Percentiles rank a stretch among this genome's conserved stretches.
Conservation (phyloP, 1,140 invertebrate genomes). For the Musca vetustissima region DNA sequence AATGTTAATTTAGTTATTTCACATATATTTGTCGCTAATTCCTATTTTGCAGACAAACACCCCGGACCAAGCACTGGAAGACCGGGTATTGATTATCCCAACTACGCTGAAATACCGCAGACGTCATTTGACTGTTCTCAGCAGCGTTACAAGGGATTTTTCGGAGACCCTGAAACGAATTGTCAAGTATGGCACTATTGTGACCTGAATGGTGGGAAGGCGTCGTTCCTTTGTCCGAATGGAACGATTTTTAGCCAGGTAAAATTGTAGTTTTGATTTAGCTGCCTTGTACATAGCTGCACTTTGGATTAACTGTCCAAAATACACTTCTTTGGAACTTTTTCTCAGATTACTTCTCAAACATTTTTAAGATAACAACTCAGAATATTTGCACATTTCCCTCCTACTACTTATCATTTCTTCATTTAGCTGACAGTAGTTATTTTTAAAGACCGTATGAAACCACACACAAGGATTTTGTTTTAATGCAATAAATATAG, state of each 20-base stretch:
- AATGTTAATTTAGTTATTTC: neutral
- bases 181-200: conserved; percentile 92
- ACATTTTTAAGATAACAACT: too few relatives aligned
- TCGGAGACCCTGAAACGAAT: conserved; percentile 81
- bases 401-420: too few relatives aligned
- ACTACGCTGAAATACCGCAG: conserved; percentile 71
- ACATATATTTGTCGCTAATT: neutral
- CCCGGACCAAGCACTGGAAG: conserved; percentile 66
- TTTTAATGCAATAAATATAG: too few relatives aligned
- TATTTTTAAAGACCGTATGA: too few relatives aligned
- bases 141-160: conserved; percentile 87
- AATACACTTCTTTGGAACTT: too few relatives aligned
- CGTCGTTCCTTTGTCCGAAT: conserved; percentile 87
- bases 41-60: conserved; percentile 40
- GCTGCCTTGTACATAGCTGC: too few relatives aligned
- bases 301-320: too few relatives aligned
- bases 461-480: too few relatives aligned
- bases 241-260: conserved; percentile 90
- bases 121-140: conserved; percentile 81
- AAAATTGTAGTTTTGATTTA: too few relatives aligned
- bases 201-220: conserved; percentile 86
- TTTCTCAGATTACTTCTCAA: too few relatives aligned
- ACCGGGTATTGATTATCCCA: conserved; percentile 82
- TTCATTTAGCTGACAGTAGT: too few relatives aligned
- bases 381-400: too few relatives aligned